Percentiles rank a stretch among this genome's conserved stretches.
Conservation (phyloP, 2,888 invertebrate species). For the Siphlonurus alternatus region DNA sequence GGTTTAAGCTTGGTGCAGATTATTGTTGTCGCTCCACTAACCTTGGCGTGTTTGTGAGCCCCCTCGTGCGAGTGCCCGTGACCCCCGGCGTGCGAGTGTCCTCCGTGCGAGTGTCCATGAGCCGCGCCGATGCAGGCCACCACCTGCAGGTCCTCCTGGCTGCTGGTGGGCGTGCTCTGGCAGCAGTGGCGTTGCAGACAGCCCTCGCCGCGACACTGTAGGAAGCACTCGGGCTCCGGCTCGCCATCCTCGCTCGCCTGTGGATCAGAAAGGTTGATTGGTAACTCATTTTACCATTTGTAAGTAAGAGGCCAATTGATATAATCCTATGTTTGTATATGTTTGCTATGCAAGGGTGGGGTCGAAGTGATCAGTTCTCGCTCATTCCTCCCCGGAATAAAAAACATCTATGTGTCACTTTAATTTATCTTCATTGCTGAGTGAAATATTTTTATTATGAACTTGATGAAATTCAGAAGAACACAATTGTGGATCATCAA, state of each 20-base stretch:
- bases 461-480: no score
- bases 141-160: neutral
- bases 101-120: neutral
- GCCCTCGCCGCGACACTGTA: slow-evolving; percentile 26
- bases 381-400: no score
- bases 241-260: slow-evolving; percentile 13
- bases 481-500: no score
- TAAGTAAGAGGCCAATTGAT: no score
- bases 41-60: neutral
- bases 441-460: no score
- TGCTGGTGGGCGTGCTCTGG: neutral
- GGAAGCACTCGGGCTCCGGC: slow-evolving; percentile 24
- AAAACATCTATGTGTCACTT: no score
- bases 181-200: slow-evolving; percentile 30
- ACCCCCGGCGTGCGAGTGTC: neutral
- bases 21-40: no score
- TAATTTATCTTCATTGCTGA: no score
- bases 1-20: no score
- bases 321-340: no score
- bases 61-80: neutral
- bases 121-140: neutral
- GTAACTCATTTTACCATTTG: slow-evolving; percentile 13
- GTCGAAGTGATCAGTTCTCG: no score
- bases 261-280: slow-evolving; percentile 17
- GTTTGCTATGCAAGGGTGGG: no score